Evolutionary conservation across 1,140 invertebrate genomes (phyloP).

Genomic region (Andricus grossulariae): DNA sequence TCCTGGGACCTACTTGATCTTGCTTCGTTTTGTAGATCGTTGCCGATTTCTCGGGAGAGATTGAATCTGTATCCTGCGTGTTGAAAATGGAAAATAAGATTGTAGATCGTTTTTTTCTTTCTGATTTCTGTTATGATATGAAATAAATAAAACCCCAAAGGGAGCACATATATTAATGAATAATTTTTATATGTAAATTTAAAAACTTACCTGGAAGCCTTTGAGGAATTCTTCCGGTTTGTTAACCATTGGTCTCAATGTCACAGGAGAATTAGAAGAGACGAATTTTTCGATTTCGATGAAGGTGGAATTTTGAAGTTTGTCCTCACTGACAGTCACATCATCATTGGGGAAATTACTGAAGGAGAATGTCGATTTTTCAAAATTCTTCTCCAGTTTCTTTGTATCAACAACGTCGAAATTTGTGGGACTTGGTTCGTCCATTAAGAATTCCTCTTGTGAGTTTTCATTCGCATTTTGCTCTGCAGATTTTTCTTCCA

Average conservation of each 20-base stretch:
- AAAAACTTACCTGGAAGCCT: slow-evolving; percentile 37
- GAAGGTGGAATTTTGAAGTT: slow-evolving; percentile 71
- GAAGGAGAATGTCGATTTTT: slow-evolving; percentile 61
- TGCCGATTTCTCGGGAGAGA: slow-evolving; percentile 42
- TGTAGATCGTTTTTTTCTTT: neutral
- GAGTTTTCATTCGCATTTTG: slow-evolving; percentile 60
- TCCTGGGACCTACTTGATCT: slow-evolving; percentile 55
- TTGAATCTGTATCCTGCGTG: neutral
- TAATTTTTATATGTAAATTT: neutral
- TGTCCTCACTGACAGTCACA: slow-evolving; percentile 67
- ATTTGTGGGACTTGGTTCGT: slow-evolving; percentile 42
- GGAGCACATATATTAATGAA: no score
- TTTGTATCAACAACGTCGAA: slow-evolving; percentile 53
- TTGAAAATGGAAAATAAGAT: neutral
- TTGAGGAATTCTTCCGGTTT: slow-evolving; percentile 55
- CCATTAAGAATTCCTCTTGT: slow-evolving; percentile 41
- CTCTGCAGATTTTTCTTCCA: slow-evolving; percentile 77
- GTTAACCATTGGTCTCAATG: slow-evolving; percentile 48
- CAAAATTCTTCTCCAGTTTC: slow-evolving; percentile 56
- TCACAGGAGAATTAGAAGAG: slow-evolving; percentile 41
- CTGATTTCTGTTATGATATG: no score
- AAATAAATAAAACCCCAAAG: no score
- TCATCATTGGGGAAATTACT: slow-evolving; percentile 63
- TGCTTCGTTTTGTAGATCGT: slow-evolving; percentile 47
- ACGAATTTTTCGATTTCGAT: slow-evolving; percentile 63